Evolutionary conservation across 2,113 vertebrate species (phyloP).

Genomic region (Tyrannus savana): DNA sequence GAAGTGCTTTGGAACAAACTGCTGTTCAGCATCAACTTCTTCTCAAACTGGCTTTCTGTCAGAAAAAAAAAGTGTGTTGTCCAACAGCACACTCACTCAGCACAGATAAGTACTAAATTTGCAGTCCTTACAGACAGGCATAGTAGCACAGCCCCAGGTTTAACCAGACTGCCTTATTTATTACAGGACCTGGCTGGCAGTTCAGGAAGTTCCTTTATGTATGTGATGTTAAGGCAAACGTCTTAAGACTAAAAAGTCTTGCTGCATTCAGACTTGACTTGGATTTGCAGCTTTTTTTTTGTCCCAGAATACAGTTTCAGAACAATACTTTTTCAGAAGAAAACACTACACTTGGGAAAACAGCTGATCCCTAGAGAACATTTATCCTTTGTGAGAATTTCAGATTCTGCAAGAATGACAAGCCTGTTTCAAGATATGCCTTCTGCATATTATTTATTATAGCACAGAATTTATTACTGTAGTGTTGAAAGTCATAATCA

Average conservation of each 20-base stretch:
- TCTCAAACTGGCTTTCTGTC: background rate
- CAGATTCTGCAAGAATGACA: background rate
- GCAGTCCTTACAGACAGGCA: background rate
- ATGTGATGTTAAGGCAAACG: background rate
- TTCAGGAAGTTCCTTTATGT: background rate
- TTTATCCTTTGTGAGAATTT: background rate
- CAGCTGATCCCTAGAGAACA: background rate
- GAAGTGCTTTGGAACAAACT: background rate
- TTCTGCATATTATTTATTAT: background rate
- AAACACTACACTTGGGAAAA: background rate
- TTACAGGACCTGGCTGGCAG: background rate
- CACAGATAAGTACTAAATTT: background rate
- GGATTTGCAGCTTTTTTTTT: background rate
- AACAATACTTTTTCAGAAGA: background rate
- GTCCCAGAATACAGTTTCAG: background rate
- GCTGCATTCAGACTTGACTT: background rate
- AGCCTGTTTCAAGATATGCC: background rate
- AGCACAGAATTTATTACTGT: background rate
- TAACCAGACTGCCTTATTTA: background rate
- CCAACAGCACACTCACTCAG: background rate
- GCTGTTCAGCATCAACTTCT: background rate
- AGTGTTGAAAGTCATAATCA: background rate
- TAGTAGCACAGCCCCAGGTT: background rate
- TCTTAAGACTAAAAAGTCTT: background rate
- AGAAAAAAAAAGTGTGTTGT: background rate